These are phyloP conservation scores for Tinamus major DNA, from an alignment of 2,797 vertebrate genomes.

Conservation along the genomic window DNA sequence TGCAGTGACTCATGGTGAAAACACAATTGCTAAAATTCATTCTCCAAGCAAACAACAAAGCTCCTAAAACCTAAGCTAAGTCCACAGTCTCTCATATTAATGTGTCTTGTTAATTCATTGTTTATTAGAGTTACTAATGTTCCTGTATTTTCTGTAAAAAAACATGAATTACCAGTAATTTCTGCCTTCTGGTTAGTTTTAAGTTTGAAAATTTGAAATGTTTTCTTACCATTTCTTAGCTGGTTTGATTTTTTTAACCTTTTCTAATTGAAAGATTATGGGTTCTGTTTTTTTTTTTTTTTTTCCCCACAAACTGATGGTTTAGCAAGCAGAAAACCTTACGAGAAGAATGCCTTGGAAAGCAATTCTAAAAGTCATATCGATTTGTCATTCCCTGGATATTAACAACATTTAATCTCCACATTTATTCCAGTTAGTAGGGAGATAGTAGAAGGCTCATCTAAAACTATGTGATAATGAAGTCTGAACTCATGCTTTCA, in stretches of 20 bases:
- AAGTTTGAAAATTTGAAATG: neutral
- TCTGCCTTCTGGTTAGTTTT: neutral
- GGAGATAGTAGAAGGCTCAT: neutral
- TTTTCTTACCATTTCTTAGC: conserved; percentile 34
- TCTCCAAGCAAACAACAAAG: neutral
- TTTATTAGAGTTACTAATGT: neutral
- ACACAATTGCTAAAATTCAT: neutral
- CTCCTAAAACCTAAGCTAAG: neutral
- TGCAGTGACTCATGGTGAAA: neutral
- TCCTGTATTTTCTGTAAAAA: neutral
- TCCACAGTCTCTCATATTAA: neutral
- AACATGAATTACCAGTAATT: neutral
- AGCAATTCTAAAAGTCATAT: neutral
- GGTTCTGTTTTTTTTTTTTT: neutral
- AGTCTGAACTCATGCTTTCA: neutral
- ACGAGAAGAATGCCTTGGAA: neutral
- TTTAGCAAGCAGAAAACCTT: conserved; percentile 26
- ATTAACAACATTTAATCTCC: neutral
- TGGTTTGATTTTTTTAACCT: neutral
- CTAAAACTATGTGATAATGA: neutral
- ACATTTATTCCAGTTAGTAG: neutral
- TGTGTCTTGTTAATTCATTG: neutral
- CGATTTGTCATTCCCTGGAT: neutral
- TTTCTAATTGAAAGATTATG: conserved; percentile 18
- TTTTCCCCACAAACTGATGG: neutral